Evolutionary conservation across 2,888 invertebrate genomes (phyloP), one percentile per base, ranked within the genome.

Genomic region (Megaustenia siamemsis): DNA sequence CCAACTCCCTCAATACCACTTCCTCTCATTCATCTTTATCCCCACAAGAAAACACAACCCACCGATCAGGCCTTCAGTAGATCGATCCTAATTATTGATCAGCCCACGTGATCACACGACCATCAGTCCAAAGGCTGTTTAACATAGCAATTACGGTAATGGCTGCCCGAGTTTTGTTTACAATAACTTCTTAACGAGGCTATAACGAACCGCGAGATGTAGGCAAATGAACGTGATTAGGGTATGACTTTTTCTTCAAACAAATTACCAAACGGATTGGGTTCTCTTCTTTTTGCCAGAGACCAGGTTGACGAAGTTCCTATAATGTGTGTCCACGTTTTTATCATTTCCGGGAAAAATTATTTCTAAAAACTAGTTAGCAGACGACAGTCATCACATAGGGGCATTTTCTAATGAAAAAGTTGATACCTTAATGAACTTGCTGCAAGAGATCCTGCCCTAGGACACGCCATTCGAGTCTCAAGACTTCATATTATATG

Each of bases 111-210:
- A 71, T 43, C 45, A 71, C n/a, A 71, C 71, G 10, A 6, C 32
- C 32, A 73, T 28, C 18, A 24, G 73, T 73, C 15, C 73, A 32
- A 43, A 3, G 10, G 68, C 66, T 32, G 53, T 38, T 40, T 32
- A 56, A 49, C 73, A 49, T 49, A 32, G 49, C 81, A 81, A 73
- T 60, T 71, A 71, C 71, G 24, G 73, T 73, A 73, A 71, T 82
- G 81, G 69, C 69, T 38, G 40, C 32, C 66, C 43, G 45, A 35
- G 12, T 79, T 79, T 79, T 79, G 79, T 79, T 79, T 79, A 79
- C 79, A 79, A 79, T 79, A 79, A 66, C n/a, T 79, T 79, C 79
- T 79, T 79, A 79, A 79, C 79, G 79, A 79, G 79, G 79, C 24
- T 79, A 45, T 79, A 66, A 79, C 79, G 79, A 79, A 28, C 66